These are phyloP conservation scores for Thymelicus sylvestris DNA, from an alignment of 2,888 invertebrate genomes.

Conservation along the genomic window DNA sequence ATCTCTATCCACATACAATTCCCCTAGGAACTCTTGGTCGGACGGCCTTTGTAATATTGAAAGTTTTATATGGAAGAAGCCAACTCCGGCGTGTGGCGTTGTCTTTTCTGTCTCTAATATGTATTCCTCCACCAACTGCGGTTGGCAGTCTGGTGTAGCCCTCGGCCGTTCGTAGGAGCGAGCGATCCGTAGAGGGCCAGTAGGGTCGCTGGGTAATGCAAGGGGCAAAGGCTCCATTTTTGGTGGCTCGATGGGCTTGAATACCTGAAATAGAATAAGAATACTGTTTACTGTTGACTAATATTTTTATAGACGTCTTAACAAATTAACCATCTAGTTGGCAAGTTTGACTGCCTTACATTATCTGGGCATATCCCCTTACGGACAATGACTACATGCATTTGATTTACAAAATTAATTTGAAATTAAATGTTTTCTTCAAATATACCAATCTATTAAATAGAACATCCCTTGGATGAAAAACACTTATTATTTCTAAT, in stretches of 20 bases:
- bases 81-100: slow-evolving; percentile 84
- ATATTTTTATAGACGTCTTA: too few species aligned
- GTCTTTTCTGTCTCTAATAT: slow-evolving; percentile 93
- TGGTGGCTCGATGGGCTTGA: slow-evolving; percentile 87
- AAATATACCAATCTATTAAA: too few species aligned
- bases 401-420: too few species aligned
- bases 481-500: too few species aligned
- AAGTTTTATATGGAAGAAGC: slow-evolving; percentile 93
- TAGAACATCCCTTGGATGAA: too few species aligned
- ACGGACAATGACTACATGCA: too few species aligned
- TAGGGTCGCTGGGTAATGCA: slow-evolving; percentile 80
- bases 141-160: slow-evolving; percentile 88
- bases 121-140: slow-evolving; percentile 94
- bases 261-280: slow-evolving; percentile 67
- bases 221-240: slow-evolving; percentile 85
- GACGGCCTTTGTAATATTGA: slow-evolving; percentile 94
- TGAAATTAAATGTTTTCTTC: too few species aligned
- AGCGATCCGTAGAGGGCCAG: slow-evolving; percentile 68
- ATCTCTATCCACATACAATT: slow-evolving; percentile 95
- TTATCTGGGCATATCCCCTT: too few species aligned
- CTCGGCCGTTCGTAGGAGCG: slow-evolving; percentile 86
- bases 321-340: too few species aligned
- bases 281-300: too few species aligned
- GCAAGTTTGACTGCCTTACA: too few species aligned
- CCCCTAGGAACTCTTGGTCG: slow-evolving; percentile 95